Conservation (phyloP, 1,140 invertebrate species). For the Condylostylus longicornis region DNA sequence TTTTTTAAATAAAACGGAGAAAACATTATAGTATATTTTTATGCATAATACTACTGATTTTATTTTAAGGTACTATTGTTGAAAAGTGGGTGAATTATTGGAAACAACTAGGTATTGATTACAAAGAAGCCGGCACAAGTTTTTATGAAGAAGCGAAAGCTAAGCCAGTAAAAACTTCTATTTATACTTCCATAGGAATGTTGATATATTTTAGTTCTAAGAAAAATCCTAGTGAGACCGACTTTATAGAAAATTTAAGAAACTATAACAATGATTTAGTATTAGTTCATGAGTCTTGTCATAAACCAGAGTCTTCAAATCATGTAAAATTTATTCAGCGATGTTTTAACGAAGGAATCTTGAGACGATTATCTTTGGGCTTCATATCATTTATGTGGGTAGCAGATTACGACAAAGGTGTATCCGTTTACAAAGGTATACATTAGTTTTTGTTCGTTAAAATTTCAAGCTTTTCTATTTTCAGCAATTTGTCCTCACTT, state of each 20-base stretch:
- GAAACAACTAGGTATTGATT: conserved; percentile 40
- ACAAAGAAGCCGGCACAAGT: conserved; percentile 38
- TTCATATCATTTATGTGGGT: conserved; percentile 58
- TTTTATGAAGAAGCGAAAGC: conserved; percentile 35
- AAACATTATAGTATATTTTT: too few species aligned
- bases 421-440: conserved; percentile 50
- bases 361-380: conserved; percentile 45
- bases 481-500: conserved; percentile 51
- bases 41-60: too few species aligned
- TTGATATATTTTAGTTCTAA: not conserved
- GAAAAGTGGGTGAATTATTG: conserved; percentile 43
- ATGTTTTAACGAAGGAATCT: conserved; percentile 43
- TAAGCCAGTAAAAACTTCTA: conserved; percentile 35
- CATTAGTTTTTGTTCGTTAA: too few species aligned
- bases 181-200: conserved; percentile 12
- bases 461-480: too few species aligned
- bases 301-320: conserved; percentile 43
- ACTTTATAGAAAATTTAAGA: not conserved
- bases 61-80: conserved; percentile 38
- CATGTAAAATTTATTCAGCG: conserved; percentile 43
- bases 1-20: too few species aligned
- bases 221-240: not conserved
- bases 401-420: conserved; percentile 43
- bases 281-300: conserved; percentile 44
- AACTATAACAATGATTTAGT: conserved; percentile 38